Evolutionary conservation across 2,888 invertebrate genomes (phyloP).

Genomic region (Drosophila mimica): DNA sequence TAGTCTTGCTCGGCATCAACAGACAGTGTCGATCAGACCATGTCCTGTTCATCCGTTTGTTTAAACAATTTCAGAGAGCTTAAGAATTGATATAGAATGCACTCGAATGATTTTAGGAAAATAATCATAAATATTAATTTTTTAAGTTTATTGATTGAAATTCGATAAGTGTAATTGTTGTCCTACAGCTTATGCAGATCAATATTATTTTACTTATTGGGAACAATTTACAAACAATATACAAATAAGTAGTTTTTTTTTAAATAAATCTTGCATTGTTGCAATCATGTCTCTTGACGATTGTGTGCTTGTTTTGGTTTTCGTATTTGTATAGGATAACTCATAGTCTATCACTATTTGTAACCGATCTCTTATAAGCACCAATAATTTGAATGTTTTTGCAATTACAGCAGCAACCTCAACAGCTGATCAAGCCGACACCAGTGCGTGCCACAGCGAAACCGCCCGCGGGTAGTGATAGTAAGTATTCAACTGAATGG

Average conservation of each 20-base stretch:
- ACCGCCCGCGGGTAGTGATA: constrained; percentile 86
- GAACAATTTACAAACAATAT: background rate
- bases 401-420: constrained; percentile 54
- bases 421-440: constrained; percentile 94
- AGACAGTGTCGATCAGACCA: background rate
- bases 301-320: background rate
- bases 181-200: background rate
- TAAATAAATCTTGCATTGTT: background rate
- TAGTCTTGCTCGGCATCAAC: background rate
- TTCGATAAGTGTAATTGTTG: background rate
- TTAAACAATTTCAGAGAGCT: background rate
- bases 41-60: background rate
- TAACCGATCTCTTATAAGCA: background rate
- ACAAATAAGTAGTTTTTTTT: background rate
- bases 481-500: constrained; percentile 55
- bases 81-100: background rate
- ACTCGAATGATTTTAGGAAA: background rate
- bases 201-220: background rate
- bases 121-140: background rate
- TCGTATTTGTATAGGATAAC: background rate
- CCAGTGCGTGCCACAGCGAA: constrained; percentile 88
- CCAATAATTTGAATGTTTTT: background rate
- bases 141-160: background rate
- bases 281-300: background rate
- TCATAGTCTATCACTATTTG: background rate